Conservation (phyloP, 1,140 invertebrate genomes). For the Plodia interpunctella region DNA sequence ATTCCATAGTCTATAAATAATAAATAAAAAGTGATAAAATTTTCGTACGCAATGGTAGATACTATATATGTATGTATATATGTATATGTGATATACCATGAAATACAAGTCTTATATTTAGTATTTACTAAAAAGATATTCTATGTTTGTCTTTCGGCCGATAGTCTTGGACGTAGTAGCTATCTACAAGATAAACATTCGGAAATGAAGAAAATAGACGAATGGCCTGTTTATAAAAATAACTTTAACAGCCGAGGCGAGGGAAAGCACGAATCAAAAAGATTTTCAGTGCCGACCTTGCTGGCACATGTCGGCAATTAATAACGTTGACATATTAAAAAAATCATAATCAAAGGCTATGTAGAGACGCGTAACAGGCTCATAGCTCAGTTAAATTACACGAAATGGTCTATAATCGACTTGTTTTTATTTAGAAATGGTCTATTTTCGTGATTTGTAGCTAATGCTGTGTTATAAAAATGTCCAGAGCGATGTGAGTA, state of each 20-base stretch:
- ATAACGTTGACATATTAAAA: slow-evolving; percentile 52
- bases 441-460: slow-evolving; percentile 66
- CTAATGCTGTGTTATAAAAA: slow-evolving; percentile 61
- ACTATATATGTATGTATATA: too few relatives aligned
- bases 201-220: slow-evolving; percentile 16
- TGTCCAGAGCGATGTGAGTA: slow-evolving; percentile 40
- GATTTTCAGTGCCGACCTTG: slow-evolving; percentile 39
- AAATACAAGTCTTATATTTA: too few relatives aligned
- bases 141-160: neutral
- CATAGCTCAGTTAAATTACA: slow-evolving; percentile 67
- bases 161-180: neutral
- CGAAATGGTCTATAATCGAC: slow-evolving; percentile 67
- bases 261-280: slow-evolving; percentile 52
- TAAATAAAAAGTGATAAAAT: too few relatives aligned
- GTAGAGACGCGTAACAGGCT: slow-evolving; percentile 46
- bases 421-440: slow-evolving; percentile 67
- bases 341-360: slow-evolving; percentile 61
- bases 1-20: too few relatives aligned
- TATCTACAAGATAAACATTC: slow-evolving; percentile 8
- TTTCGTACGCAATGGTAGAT: too few relatives aligned
- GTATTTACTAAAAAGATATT: too few relatives aligned
- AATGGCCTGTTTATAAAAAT: slow-evolving; percentile 36
- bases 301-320: slow-evolving; percentile 49
- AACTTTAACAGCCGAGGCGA: slow-evolving; percentile 33
- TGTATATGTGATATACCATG: neutral